Evolutionary conservation across 1,140 invertebrate species (phyloP).

Genomic region (Spodoptera frugiperda): DNA sequence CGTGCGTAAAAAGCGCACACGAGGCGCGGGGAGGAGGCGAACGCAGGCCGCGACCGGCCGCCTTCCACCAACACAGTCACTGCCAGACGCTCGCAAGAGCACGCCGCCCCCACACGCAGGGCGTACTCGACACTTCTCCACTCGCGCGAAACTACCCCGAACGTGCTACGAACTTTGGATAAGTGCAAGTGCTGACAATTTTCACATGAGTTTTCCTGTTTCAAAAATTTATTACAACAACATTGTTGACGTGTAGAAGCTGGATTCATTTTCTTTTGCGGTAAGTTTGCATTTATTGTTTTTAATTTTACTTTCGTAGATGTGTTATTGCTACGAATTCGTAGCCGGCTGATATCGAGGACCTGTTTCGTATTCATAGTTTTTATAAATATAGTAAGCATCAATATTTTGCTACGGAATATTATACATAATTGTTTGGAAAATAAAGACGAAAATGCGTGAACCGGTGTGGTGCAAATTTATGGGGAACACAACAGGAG

Average conservation of each 20-base stretch:
- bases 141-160: conserved; percentile 72
- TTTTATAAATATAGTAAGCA: conserved; percentile 35
- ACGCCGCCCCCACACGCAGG: conserved; percentile 78
- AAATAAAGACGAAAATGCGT: conserved; percentile 47
- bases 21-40: conserved; percentile 73
- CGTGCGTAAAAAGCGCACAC: conserved; percentile 85
- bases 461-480: conserved; percentile 37
- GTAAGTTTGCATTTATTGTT: conserved; percentile 54
- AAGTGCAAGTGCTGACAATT: conserved; percentile 75
- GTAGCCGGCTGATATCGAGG: conserved; percentile 51
- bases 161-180: conserved; percentile 72
- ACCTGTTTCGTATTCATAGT: conserved; percentile 46
- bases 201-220: conserved; percentile 58
- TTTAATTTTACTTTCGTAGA: conserved; percentile 58
- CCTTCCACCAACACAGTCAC: conserved; percentile 75
- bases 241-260: conserved; percentile 51
- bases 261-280: conserved; percentile 60
- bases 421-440: conserved; percentile 22
- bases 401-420: conserved; percentile 9
- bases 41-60: conserved; percentile 67
- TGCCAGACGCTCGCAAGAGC: conserved; percentile 79
- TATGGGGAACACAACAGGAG: conserved; percentile 53
- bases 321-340: conserved; percentile 65
- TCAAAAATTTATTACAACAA: conserved; percentile 50
- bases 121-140: conserved; percentile 55